phyloP scores from a whole-genome alignment of 2,113 vertebrate species.

The Pomatostomus ruficeps region DNA sequence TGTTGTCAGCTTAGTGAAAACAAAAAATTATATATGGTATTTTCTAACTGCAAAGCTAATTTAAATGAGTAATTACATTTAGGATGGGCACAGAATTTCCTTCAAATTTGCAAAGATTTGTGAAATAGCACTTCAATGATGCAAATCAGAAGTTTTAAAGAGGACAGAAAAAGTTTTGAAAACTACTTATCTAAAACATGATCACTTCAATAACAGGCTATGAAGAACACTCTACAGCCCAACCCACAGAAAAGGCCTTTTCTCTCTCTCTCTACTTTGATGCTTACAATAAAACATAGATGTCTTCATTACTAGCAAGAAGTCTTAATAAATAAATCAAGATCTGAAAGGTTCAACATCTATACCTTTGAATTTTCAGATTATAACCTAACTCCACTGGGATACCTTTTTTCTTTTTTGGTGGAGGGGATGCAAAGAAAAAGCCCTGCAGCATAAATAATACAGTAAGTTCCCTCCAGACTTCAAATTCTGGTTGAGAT shows the following conservation, averaged over 20 bases:
- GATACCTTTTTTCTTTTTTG: neutral
- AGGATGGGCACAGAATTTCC: neutral
- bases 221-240: neutral
- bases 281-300: neutral
- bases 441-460: neutral
- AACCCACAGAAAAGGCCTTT: fast-evolving
- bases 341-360: neutral
- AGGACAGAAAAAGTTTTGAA: neutral
- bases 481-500: neutral
- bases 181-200: neutral
- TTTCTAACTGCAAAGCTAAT: neutral
- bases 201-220: neutral
- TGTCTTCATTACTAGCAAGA: neutral
- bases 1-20: neutral
- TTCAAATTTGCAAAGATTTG: neutral
- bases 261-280: neutral
- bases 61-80: neutral
- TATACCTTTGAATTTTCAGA: neutral
- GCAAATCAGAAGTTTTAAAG: neutral
- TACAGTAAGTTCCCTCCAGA: neutral
- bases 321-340: neutral
- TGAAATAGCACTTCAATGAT: neutral
- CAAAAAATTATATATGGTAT: fast-evolving
- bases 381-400: neutral
- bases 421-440: neutral